These are phyloP conservation scores for Melanocharis versteri DNA, from an alignment of 2,113 vertebrate genomes.

Conservation along the genomic window DNA sequence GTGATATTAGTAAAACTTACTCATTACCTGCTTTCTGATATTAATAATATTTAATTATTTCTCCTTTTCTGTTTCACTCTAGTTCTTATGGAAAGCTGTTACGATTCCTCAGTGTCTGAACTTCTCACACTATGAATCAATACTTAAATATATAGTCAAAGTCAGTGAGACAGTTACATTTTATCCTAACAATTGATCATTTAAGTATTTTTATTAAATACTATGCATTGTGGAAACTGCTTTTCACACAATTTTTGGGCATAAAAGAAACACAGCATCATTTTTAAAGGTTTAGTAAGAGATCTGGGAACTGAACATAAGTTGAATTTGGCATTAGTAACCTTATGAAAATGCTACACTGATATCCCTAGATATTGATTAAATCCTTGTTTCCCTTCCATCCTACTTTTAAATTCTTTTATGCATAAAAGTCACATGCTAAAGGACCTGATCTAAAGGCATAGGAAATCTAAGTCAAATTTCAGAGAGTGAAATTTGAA, in stretches of 20 bases:
- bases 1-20: background rate
- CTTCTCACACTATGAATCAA: background rate
- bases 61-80: background rate
- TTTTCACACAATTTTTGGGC: background rate
- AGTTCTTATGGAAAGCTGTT: background rate
- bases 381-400: background rate
- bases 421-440: background rate
- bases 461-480: background rate
- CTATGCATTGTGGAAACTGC: background rate
- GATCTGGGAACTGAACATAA: background rate
- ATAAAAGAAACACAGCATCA: background rate
- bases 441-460: background rate
- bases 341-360: background rate
- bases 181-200: background rate
- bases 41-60: background rate
- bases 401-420: background rate
- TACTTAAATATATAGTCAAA: background rate
- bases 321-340: background rate
- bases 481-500: background rate
- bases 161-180: background rate
- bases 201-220: background rate
- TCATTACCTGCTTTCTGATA: background rate
- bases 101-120: background rate
- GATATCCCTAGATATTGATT: background rate
- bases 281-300: background rate